Conservation (phyloP, 2,888 invertebrate species). For the Boloria selene region DNA sequence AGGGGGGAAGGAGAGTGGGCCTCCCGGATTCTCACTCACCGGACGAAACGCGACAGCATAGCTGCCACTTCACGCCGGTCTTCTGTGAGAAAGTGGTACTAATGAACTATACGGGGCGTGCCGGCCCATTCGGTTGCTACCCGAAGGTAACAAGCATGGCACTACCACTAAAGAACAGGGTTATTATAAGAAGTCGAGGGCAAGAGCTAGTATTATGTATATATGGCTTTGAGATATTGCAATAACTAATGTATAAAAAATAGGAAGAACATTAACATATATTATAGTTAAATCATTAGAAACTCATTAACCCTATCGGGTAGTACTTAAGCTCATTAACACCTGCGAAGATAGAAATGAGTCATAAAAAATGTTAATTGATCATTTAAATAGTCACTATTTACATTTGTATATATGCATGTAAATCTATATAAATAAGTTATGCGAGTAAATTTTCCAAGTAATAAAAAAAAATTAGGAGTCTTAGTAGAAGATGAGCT, state of each 20-base stretch:
- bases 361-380: conserved; percentile 41
- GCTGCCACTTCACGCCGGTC: no score
- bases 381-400: not conserved
- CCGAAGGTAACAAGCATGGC: no score
- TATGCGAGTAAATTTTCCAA: no score
- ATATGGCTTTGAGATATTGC: not conserved
- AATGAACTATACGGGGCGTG: no score
- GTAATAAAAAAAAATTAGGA: no score
- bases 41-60: no score
- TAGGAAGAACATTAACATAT: conserved; percentile 20
- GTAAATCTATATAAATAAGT: not conserved
- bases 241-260: not conserved
- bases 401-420: not conserved
- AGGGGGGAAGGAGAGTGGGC: no score
- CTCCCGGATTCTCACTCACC: no score
- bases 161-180: no score
- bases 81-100: no score
- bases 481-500: no score
- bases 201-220: not conserved
- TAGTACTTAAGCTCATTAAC: conserved; percentile 49
- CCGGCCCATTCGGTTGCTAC: no score
- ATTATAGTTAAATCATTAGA: conserved; percentile 34
- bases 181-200: not conserved
- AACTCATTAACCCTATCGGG: conserved; percentile 46
- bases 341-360: conserved; percentile 49